Percentiles rank a stretch among this genome's conserved stretches.
Evolutionary conservation across 1,140 invertebrate genomes (phyloP).

Genomic region (Dinothrombium tinctorium): DNA sequence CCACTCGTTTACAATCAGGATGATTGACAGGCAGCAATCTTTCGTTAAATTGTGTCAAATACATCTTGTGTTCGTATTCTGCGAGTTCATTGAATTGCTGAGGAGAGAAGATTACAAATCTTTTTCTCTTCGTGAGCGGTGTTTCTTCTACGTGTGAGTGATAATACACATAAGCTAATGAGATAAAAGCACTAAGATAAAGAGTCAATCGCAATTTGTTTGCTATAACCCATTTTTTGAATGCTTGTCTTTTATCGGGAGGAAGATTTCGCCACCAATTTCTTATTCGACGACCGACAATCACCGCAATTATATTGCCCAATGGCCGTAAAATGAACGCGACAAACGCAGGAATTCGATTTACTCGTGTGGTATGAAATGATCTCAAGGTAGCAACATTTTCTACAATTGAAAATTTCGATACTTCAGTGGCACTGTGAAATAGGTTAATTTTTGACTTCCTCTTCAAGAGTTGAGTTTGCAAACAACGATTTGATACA

Average conservation of each 20-base stretch:
- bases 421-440: too few relatives aligned
- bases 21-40: constrained; percentile 20
- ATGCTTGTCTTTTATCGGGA: constrained; percentile 17
- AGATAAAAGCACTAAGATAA: constrained; percentile 3
- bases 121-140: constrained; percentile 26
- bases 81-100: constrained; percentile 25
- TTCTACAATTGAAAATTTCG: too few relatives aligned
- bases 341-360: not conserved
- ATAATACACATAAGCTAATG: constrained; percentile 21
- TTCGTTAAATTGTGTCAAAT: constrained; percentile 18
- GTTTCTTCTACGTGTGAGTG: constrained; percentile 25
- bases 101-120: constrained; percentile 28
- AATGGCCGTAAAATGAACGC: not conserved
- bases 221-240: constrained; percentile 17
- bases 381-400: too few relatives aligned
- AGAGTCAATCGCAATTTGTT: constrained; percentile 12
- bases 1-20: constrained; percentile 20
- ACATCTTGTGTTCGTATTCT: constrained; percentile 20
- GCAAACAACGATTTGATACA: too few relatives aligned
- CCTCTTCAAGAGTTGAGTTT: too few relatives aligned
- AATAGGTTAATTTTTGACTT: too few relatives aligned
- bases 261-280: constrained; percentile 26
- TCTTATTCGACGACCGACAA: constrained; percentile 18
- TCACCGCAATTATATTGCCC: not conserved
- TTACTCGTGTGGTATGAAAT: not conserved